Base-by-base conservation (phyloP, 2,888 invertebrate genomes). In the Carcina quercana region DNA sequence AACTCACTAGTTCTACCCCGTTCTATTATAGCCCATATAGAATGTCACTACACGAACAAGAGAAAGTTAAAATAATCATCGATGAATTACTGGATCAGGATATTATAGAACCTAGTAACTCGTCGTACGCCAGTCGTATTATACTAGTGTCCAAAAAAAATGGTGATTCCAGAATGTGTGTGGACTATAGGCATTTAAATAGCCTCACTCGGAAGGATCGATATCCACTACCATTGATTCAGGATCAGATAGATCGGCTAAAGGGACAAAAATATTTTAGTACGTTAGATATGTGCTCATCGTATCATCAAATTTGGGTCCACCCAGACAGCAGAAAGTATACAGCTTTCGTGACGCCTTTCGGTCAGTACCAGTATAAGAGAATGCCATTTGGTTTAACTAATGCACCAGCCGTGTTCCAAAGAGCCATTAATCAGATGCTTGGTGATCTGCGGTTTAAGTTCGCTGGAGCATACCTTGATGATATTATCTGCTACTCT, bases 341-440 rank as follows among this genome's bases (percentile, higher is more conserved):
- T 1, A 44, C 41, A 15, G 35, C 43, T 0, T 44, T 44, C 28
- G 22, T 43, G 3, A 38, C 40, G 10, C 21, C 21, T n/a, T 7
- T n/a, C 28, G 41, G 41, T 1, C 33, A 32, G 2, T 41, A 24
- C 15, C 34, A 41, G 11, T 41, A 30, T 28, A 40, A 19, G 1
- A 6, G 40, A 3, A 37, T 37, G 36, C 40, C 40, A 1, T 51
- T 54, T 19, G 50, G 51, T 3, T 27, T 50, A 10, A 33, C 25
- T 1, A 60, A 59, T 17, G 57, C 50, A 0, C 56, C 55, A 1
- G 34, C 47, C 1, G 45, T 50, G 0, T 59, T 61, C 25, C 15
- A 61, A 58, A 7, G 20, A 3, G 15, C 57, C 53, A 3, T 51
- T 47, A 30, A 25, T 17, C 8, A 7, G 1, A 20, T 37, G 1